phyloP scores from a whole-genome alignment of 2,888 invertebrate genomes.

The Candidula unifasciata region DNA sequence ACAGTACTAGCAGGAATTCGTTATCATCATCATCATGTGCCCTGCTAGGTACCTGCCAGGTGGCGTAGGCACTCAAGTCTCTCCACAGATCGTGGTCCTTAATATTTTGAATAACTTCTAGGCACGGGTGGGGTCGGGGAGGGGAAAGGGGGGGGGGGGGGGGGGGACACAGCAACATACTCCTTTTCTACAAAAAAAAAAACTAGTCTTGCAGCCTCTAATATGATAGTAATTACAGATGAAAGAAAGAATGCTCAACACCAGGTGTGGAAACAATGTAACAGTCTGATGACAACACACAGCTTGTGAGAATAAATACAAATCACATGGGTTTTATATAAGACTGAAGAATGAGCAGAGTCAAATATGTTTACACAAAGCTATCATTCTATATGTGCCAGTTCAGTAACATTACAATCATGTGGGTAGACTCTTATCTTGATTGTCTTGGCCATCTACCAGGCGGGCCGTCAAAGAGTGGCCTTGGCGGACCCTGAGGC shows the following conservation, averaged over 20 bases:
- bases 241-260: neutral
- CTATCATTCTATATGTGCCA: neutral
- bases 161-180: neutral
- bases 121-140: too few species aligned
- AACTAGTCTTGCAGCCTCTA: too few species aligned
- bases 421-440: slow-evolving; percentile 22
- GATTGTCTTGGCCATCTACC: slow-evolving; percentile 50
- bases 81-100: too few species aligned
- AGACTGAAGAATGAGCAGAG: neutral
- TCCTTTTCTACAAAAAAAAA: neutral
- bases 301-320: neutral
- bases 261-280: neutral
- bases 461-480: slow-evolving; percentile 50
- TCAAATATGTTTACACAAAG: too few species aligned
- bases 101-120: too few species aligned
- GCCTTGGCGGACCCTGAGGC: slow-evolving; percentile 49
- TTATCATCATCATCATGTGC: too few species aligned
- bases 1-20: too few species aligned
- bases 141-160: too few species aligned
- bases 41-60: too few species aligned
- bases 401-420: neutral
- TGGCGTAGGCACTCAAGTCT: too few species aligned
- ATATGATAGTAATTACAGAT: neutral
- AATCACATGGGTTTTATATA: slow-evolving; percentile 1
- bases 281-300: neutral